Evolutionary conservation across 1,140 invertebrate genomes (phyloP).

Genomic region (Leptinotarsa defecta): DNA sequence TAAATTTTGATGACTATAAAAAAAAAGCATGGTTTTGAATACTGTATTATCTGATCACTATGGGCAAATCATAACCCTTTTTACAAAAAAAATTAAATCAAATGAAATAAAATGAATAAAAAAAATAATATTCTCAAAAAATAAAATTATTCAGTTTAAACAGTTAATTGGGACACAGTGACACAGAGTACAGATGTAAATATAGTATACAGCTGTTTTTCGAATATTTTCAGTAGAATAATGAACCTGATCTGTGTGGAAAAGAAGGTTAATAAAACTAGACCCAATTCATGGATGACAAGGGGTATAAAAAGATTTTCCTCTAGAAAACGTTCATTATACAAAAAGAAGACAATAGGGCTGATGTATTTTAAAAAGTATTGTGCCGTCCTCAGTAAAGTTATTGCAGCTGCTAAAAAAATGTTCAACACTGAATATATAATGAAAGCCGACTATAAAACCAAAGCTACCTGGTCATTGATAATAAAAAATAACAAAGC

Average conservation of each 20-base stretch:
- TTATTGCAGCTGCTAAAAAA: too few relatives aligned
- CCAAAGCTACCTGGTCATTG: too few relatives aligned
- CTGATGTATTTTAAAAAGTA: too few relatives aligned
- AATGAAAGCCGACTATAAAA: too few relatives aligned
- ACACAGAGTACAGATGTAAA: background rate
- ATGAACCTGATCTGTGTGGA: background rate
- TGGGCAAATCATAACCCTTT: background rate
- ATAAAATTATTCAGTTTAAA: too few relatives aligned
- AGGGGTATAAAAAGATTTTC: background rate
- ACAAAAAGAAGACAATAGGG: background rate
- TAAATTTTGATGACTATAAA: constrained; percentile 8
- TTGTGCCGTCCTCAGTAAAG: too few relatives aligned
- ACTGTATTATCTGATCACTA: background rate
- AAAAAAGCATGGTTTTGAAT: constrained; percentile 5
- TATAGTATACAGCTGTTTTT: background rate
- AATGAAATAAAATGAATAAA: background rate
- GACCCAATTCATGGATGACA: background rate
- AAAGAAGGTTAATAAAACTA: background rate
- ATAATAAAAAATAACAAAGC: too few relatives aligned
- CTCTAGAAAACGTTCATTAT: background rate
- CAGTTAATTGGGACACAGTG: background rate
- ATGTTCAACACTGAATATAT: too few relatives aligned
- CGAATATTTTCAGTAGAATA: too few relatives aligned
- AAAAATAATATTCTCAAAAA: background rate
- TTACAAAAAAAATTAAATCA: background rate